Evolutionary conservation across 2,888 invertebrate species (phyloP).

Genomic region (Oasisia sp.): DNA sequence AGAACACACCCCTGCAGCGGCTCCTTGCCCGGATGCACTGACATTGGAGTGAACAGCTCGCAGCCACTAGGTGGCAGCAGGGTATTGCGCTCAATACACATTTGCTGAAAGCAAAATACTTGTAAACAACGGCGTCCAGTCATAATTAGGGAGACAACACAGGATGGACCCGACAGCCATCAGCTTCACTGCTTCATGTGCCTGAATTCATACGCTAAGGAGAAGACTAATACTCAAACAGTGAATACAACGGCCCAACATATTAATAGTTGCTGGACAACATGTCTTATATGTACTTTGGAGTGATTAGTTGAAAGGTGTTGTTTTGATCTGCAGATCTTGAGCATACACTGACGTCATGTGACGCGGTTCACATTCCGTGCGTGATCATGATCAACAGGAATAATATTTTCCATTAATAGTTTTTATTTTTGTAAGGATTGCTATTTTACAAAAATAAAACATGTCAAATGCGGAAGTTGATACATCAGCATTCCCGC

Average conservation of each 20-base stretch:
- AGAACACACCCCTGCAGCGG: constrained; percentile 79
- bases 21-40: constrained; percentile 61
- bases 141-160: neutral
- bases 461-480: neutral
- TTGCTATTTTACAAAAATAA: neutral
- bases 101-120: constrained; percentile 52
- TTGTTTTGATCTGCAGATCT: too few relatives aligned
- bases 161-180: neutral
- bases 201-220: neutral
- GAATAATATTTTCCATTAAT: too few relatives aligned
- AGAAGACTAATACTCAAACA: neutral
- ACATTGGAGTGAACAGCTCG: constrained; percentile 67
- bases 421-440: neutral
- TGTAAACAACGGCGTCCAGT: neutral
- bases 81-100: constrained; percentile 57
- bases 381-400: too few relatives aligned
- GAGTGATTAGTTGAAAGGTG: too few relatives aligned
- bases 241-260: neutral
- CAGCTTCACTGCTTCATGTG: neutral
- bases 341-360: too few relatives aligned
- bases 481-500: neutral
- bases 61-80: constrained; percentile 44
- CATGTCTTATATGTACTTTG: neutral
- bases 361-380: too few relatives aligned
- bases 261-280: neutral